Evolutionary conservation across 2,113 vertebrate genomes (phyloP).

Genomic region (Barnardius zonarius): DNA sequence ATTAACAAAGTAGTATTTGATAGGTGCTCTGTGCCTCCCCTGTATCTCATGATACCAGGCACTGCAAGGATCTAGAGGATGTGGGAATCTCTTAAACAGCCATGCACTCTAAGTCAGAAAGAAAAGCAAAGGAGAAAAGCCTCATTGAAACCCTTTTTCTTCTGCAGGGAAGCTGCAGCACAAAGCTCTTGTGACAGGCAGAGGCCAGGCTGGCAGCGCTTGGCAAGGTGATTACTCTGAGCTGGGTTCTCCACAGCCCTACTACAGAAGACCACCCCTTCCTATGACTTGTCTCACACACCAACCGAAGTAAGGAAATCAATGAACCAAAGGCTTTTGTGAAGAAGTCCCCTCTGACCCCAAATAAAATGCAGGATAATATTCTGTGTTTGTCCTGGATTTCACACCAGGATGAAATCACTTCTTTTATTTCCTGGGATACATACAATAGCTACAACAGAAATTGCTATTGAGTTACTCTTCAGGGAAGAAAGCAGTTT

Average conservation of each 20-base stretch:
- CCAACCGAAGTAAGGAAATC: neutral
- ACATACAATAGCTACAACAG: neutral
- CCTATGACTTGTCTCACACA: neutral
- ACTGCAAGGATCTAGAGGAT: neutral
- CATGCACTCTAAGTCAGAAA: neutral
- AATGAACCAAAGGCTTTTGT: neutral
- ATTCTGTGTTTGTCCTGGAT: neutral
- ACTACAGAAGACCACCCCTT: neutral
- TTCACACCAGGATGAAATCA: neutral
- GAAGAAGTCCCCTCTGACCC: neutral
- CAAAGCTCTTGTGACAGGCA: fast-evolving
- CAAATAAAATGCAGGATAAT: neutral
- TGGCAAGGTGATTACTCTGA: neutral
- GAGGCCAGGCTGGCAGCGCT: neutral
- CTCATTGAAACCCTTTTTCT: neutral
- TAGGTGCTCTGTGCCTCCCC: neutral
- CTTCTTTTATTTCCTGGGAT: neutral
- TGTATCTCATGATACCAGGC: neutral
- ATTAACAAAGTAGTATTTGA: neutral
- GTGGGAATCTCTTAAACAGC: neutral
- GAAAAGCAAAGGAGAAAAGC: neutral
- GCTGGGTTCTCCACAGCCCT: neutral
- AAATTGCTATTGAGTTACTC: neutral
- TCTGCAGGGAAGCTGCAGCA: neutral
- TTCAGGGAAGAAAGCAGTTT: neutral